These are phyloP conservation scores for Ramphastos sulfuratus DNA, from an alignment of 2,113 vertebrate species.

Conservation along the genomic window DNA sequence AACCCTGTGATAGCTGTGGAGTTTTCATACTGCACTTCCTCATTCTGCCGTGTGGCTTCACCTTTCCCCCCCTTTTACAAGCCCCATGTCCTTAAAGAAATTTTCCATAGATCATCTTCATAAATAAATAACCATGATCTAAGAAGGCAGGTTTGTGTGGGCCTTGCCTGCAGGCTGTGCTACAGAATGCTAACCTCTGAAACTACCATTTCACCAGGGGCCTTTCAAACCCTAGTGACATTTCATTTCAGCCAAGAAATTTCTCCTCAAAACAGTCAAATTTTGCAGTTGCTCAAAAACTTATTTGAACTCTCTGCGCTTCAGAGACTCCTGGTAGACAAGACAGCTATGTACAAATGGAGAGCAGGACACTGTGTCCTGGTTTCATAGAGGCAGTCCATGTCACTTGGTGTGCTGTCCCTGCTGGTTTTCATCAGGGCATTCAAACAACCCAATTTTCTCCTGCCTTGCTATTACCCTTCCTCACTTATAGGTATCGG, in stretches of 20 bases:
- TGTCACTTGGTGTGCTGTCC: not conserved
- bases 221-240: not conserved
- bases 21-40: not conserved
- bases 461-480: not conserved
- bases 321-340: not conserved
- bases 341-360: not conserved
- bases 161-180: not conserved
- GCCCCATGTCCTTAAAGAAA: not conserved
- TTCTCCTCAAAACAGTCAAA: not conserved
- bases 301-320: not conserved
- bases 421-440: slow-evolving; percentile 42
- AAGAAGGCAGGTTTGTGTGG: not conserved
- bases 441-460: slow-evolving; percentile 42
- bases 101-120: not conserved
- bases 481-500: not conserved
- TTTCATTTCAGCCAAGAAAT: not conserved
- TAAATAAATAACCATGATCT: not conserved
- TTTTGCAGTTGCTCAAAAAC: not conserved
- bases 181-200: not conserved
- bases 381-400: slow-evolving; percentile 1
- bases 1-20: not conserved
- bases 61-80: not conserved
- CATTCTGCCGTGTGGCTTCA: not conserved
- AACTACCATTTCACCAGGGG: not conserved
- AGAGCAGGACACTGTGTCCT: not conserved